phyloP scores from a whole-genome alignment of 2,113 vertebrate species.

The Hippoglossus stenolepis region DNA sequence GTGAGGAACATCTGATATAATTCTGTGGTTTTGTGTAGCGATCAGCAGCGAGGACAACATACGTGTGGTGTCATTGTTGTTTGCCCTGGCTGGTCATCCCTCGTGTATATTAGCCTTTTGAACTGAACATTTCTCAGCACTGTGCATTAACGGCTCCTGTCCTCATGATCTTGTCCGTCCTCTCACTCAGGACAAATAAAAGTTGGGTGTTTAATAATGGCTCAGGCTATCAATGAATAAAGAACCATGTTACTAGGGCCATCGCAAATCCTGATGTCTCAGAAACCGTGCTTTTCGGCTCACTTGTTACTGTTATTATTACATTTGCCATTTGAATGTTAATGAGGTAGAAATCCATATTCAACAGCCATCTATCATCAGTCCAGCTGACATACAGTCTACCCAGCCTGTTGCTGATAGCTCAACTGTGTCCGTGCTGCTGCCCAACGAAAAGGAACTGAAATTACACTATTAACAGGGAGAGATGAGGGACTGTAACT shows the following conservation, averaged over 20 bases:
- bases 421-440: no score
- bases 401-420: no score
- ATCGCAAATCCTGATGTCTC: slow-evolving; percentile 1
- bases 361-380: no score
- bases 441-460: no score
- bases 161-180: slow-evolving; percentile 9
- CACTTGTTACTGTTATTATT: slow-evolving; percentile 6
- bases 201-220: slow-evolving; percentile 9
- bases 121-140: slow-evolving; percentile 15
- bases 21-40: not conserved
- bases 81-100: not conserved
- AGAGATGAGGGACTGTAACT: no score
- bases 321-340: slow-evolving; percentile 6
- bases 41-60: not conserved
- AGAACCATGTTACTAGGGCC: not conserved
- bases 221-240: slow-evolving; percentile 14
- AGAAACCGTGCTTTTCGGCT: not conserved
- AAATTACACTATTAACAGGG: no score
- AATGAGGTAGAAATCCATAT: not conserved
- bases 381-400: no score
- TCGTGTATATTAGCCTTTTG: not conserved
- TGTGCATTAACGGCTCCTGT: slow-evolving; percentile 20
- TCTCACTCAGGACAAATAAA: slow-evolving; percentile 39
- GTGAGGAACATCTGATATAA: no score
- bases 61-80: not conserved